A percentile compares a stretch with the other conserved stretches of the same genome.
These are phyloP conservation scores for Trachymyrmex cornetzi DNA, from an alignment of 1,140 invertebrate species.

Conservation along the genomic window DNA sequence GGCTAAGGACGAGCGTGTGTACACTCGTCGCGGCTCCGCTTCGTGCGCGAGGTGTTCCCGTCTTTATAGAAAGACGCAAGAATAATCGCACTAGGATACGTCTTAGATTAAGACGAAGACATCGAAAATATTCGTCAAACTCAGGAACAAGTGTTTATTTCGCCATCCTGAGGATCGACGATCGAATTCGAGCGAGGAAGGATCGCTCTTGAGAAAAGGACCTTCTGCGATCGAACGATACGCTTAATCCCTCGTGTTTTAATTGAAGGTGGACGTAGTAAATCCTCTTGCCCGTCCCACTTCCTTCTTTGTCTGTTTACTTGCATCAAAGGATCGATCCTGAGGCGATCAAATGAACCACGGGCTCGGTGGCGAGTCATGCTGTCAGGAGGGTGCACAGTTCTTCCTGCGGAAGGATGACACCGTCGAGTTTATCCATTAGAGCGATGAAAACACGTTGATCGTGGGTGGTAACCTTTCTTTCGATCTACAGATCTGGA, in stretches of 20 bases:
- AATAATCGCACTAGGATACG: constrained; percentile 1
- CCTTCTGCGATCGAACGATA: neutral
- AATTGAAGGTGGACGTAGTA: constrained; percentile 35
- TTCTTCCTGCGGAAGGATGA: constrained; percentile 14
- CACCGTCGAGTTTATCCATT: constrained; percentile 33
- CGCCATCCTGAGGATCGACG: constrained; percentile 56
- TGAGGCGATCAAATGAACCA: constrained; percentile 39
- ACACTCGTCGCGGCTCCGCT: constrained; percentile 59
- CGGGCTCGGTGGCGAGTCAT: constrained; percentile 1
- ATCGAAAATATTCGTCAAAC: neutral
- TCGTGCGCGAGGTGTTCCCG: constrained; percentile 10
- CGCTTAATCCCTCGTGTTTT: constrained; percentile 21
- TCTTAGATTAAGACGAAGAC: neutral
- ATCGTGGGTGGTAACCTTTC: constrained; percentile 47
- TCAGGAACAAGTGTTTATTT: constrained; percentile 24
- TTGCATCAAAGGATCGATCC: constrained; percentile 42
- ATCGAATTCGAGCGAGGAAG: constrained; percentile 45
- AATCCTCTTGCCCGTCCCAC: constrained; percentile 38
- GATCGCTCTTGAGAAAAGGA: constrained; percentile 20
- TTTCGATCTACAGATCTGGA: neutral
- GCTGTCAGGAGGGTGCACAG: constrained; percentile 30
- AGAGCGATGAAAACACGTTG: constrained; percentile 20
- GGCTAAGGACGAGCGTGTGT: constrained; percentile 67
- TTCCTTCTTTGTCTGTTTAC: constrained; percentile 52
- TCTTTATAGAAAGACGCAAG: neutral